phyloP scores from a whole-genome alignment of 2,888 invertebrate genomes.

The Camponotus fellah region DNA sequence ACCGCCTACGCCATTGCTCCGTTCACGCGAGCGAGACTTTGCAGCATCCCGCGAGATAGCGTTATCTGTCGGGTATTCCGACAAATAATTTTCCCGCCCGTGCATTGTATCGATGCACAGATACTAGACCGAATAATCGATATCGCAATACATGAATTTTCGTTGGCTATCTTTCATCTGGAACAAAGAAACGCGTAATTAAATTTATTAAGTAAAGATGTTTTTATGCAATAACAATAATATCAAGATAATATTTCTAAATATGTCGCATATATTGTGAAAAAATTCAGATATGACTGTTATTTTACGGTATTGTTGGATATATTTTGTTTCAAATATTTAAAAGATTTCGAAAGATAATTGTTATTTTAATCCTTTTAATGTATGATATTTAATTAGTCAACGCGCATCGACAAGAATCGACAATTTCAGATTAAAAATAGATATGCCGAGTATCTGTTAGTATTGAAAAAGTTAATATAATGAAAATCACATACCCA shows the following conservation, averaged over 20 bases:
- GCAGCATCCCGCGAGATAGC: conserved; percentile 77
- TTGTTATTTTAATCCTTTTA: neutral
- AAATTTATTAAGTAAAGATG: neutral
- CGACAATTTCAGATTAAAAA: neutral
- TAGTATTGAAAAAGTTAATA: neutral
- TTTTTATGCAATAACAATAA: neutral
- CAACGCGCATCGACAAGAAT: neutral
- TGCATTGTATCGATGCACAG: neutral
- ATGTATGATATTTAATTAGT: neutral
- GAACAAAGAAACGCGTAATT: neutral
- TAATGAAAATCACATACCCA: neutral
- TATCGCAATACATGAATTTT: neutral
- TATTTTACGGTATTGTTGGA: neutral
- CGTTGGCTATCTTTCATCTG: neutral
- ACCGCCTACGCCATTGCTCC: conserved; percentile 83
- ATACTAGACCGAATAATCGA: neutral
- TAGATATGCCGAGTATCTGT: neutral
- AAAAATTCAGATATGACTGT: neutral
- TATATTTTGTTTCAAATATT: neutral
- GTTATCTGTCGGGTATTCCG: conserved; percentile 74
- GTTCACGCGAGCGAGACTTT: conserved; percentile 62
- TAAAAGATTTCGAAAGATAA: neutral
- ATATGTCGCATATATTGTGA: neutral
- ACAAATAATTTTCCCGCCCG: neutral
- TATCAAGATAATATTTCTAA: neutral